Conservation (phyloP, 2,797 vertebrate genomes). For the Micropoecilia bifurca region DNA sequence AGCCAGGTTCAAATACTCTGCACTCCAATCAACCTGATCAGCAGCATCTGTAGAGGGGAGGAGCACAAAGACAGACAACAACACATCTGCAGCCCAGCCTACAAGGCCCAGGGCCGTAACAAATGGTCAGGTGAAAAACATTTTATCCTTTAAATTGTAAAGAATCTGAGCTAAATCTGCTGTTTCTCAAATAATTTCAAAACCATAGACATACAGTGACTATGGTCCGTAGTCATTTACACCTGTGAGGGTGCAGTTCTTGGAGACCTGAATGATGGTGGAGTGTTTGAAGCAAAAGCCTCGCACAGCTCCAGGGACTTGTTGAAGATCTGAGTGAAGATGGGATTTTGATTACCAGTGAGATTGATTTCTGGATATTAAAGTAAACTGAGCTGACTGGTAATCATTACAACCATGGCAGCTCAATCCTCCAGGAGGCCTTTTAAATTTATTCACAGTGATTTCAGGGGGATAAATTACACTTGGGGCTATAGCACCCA, state of each 20-base stretch:
- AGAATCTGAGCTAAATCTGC: not conserved
- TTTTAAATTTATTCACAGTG: not conserved
- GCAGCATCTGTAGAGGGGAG: too few species aligned
- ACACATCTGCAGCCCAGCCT: too few species aligned
- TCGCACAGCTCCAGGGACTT: not conserved
- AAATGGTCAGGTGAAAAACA: not conserved
- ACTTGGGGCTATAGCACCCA: not conserved
- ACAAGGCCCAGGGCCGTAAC: too few species aligned
- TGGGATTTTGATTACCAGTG: slow-evolving; percentile 1
- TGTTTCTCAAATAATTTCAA: not conserved
- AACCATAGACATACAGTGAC: not conserved
- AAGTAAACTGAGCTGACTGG: not conserved
- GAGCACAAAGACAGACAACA: too few species aligned
- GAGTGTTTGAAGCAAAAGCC: not conserved
- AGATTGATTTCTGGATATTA: not conserved
- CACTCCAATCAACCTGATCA: too few species aligned
- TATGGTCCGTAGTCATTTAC: not conserved
- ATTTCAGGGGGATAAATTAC: not conserved
- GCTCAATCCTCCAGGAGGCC: not conserved
- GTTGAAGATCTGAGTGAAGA: not conserved
- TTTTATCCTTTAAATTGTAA: not conserved
- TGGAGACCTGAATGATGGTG: not conserved
- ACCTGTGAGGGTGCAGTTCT: not conserved
- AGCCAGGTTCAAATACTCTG: too few species aligned
- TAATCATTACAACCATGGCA: not conserved